Evolutionary conservation across 1,140 invertebrate species (phyloP).

Genomic region (Trialeurodes vaporariorum): DNA sequence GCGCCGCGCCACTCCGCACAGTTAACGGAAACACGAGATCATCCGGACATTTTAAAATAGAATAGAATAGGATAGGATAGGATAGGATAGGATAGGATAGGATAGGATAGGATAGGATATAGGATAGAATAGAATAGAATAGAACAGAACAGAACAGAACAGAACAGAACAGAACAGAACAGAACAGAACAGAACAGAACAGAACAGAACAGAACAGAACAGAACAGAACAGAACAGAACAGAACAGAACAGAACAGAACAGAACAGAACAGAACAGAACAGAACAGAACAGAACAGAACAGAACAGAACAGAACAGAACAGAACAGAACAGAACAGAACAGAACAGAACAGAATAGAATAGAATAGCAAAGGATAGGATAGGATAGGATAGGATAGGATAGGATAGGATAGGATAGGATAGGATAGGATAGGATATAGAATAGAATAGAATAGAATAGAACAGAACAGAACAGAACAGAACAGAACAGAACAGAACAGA

Average conservation of each 20-base stretch:
- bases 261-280: conserved; percentile 22
- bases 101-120: conserved; percentile 16
- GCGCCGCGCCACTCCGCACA: no score
- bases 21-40: no score
- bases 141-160: conserved; percentile 16
- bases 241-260: conserved; percentile 19
- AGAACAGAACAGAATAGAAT: conserved; percentile 21
- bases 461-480: conserved; percentile 13
- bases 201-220: conserved; percentile 20
- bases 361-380: conserved; percentile 19
- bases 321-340: conserved; percentile 21
- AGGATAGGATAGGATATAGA: conserved; percentile 17
- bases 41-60: conserved; percentile 18
- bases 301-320: conserved; percentile 21
- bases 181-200: conserved; percentile 18
- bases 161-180: conserved; percentile 19
- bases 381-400: conserved; percentile 18
- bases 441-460: conserved; percentile 18
- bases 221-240: conserved; percentile 20
- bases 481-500: conserved; percentile 16
- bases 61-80: conserved; percentile 19
- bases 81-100: conserved; percentile 17
- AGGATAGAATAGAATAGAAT: conserved; percentile 12
- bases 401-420: conserved; percentile 18
- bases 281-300: conserved; percentile 22